Evolutionary conservation across 2,888 invertebrate genomes (phyloP).

Genomic region (Lycia hirtaria): DNA sequence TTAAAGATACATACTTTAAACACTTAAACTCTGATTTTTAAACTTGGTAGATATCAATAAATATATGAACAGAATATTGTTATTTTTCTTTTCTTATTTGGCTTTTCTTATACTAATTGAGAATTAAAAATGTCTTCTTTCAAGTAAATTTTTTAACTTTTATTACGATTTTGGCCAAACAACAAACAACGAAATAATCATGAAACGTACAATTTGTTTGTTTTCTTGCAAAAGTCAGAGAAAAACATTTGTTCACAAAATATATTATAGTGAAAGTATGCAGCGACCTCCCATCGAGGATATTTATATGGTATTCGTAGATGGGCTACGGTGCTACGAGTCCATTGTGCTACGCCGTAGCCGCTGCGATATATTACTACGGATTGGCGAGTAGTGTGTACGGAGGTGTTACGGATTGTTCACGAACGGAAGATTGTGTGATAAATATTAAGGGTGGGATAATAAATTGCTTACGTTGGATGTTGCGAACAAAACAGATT

Average conservation of each 20-base stretch:
- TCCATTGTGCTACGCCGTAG: constrained; percentile 62
- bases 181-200: constrained; percentile 2
- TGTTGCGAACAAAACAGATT: too few species aligned
- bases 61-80: too few species aligned
- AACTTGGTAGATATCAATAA: too few species aligned
- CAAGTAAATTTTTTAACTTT: too few species aligned
- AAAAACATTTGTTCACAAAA: constrained; percentile 13
- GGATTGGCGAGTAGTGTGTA: constrained; percentile 47
- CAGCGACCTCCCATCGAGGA: constrained; percentile 42
- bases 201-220: constrained; percentile 44
- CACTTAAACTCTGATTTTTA: too few species aligned
- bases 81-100: too few species aligned
- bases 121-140: too few species aligned
- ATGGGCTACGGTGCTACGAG: constrained; percentile 51
- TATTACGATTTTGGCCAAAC: too few species aligned
- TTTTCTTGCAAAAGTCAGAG: constrained; percentile 45
- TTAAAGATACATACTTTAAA: too few species aligned
- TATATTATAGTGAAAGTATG: constrained; percentile 27
- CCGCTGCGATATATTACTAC: constrained; percentile 54
- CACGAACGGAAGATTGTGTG: not conserved
- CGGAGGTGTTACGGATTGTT: constrained; percentile 1
- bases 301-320: constrained; percentile 31
- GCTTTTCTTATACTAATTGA: too few species aligned
- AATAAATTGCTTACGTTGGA: too few species aligned
- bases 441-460: not conserved